These are phyloP conservation scores for Pseudanteris insignis DNA, from an alignment of 2,888 invertebrate species.

Conservation along the genomic window DNA sequence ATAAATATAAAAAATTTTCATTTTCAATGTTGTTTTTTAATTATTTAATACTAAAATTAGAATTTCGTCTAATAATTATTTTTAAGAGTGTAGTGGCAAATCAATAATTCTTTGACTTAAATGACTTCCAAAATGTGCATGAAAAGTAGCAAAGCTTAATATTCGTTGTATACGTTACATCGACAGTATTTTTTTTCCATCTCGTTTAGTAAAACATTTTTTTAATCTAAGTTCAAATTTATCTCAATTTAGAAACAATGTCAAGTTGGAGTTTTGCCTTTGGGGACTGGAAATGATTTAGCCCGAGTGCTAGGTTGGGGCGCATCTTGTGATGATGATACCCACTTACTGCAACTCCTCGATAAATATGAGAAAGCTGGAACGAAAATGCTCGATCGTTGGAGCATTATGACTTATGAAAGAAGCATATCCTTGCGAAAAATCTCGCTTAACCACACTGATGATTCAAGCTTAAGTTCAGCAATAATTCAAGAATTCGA, in stretches of 20 bases:
- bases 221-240: too few relatives aligned
- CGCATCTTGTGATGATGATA: constrained; percentile 93
- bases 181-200: too few relatives aligned
- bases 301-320: constrained; percentile 97
- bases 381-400: constrained; percentile 96
- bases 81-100: too few relatives aligned
- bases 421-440: constrained; percentile 73
- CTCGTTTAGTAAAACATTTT: too few relatives aligned
- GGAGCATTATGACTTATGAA: constrained; percentile 96
- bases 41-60: too few relatives aligned
- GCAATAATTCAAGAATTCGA: constrained; percentile 77
- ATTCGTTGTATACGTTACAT: too few relatives aligned
- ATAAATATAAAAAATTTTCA: too few relatives aligned
- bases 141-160: too few relatives aligned
- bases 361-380: constrained; percentile 97
- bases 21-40: too few relatives aligned
- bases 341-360: constrained; percentile 88
- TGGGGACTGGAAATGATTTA: constrained; percentile 96
- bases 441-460: constrained; percentile 69
- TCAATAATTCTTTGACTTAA: too few relatives aligned
- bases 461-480: constrained; percentile 67
- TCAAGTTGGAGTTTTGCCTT: constrained; percentile 92
- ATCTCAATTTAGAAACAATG: constrained; percentile 77
- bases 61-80: too few relatives aligned
- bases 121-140: too few relatives aligned